phyloP scores from a whole-genome alignment of 1,140 invertebrate genomes.

The Philopotamus ludificatus region DNA sequence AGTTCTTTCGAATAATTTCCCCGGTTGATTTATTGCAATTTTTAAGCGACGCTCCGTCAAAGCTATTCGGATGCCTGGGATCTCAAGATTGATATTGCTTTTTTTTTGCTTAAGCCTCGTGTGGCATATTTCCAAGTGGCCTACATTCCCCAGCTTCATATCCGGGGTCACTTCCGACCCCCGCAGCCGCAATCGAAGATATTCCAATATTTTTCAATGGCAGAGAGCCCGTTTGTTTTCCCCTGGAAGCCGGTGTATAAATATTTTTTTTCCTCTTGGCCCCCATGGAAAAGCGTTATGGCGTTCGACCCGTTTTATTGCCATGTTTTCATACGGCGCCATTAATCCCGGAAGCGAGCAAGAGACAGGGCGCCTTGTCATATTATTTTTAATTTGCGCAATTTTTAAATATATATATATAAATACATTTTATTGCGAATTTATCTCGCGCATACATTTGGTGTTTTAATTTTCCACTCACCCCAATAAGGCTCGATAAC shows the following conservation, averaged over 20 bases:
- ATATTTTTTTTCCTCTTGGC: conserved; percentile 16
- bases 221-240: conserved; percentile 8
- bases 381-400: too few species aligned
- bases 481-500: too few species aligned
- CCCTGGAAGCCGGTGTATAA: conserved; percentile 8
- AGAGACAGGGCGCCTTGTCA: conserved; percentile 11
- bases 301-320: conserved; percentile 13
- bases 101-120: neutral
- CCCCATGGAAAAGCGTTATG: conserved; percentile 9
- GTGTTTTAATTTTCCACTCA: too few species aligned
- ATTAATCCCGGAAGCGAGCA: conserved; percentile 16
- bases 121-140: neutral
- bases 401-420: too few species aligned
- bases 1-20: too few species aligned
- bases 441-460: too few species aligned
- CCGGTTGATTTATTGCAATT: too few species aligned
- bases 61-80: too few species aligned
- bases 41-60: too few species aligned
- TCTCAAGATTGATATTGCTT: neutral
- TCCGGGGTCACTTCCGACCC: neutral
- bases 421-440: too few species aligned
- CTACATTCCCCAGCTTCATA: neutral
- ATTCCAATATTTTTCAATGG: neutral
- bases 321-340: conserved; percentile 23
- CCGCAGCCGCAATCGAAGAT: neutral